These are phyloP conservation scores for Sebastolobus alascanus DNA, from an alignment of 2,797 vertebrate genomes.

Conservation along the genomic window DNA sequence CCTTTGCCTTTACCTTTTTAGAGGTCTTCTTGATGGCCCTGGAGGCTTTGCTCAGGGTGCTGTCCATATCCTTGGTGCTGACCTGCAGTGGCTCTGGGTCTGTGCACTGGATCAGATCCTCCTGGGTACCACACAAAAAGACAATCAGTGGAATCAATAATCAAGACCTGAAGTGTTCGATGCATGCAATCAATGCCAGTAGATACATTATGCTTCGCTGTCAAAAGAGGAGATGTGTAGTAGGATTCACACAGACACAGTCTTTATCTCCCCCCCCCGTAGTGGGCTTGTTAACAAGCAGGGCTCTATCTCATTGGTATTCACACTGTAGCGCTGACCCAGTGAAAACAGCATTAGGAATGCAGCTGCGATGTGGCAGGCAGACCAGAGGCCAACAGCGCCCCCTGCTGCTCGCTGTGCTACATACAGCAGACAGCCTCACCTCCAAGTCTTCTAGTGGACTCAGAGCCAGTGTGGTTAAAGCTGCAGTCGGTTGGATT, in stretches of 20 bases:
- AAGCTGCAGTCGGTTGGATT: no score
- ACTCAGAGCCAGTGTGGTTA: neutral
- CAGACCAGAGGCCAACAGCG: constrained; percentile 61
- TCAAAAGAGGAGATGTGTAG: constrained; percentile 46
- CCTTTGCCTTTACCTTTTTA: constrained; percentile 90
- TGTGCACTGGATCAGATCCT: constrained; percentile 93
- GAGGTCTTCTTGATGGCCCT: constrained; percentile 99
- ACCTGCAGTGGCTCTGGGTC: constrained; percentile 96
- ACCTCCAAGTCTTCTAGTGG: neutral
- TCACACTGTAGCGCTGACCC: constrained; percentile 67
- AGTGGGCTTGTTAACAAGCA: constrained; percentile 65
- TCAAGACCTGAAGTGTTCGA: constrained; percentile 12
- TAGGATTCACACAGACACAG: constrained; percentile 19
- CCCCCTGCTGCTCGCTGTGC: constrained; percentile 74
- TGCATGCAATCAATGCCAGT: constrained; percentile 30
- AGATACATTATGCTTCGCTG: constrained; percentile 46
- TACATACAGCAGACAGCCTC: constrained; percentile 12
- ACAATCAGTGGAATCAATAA: constrained; percentile 17
- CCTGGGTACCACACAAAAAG: constrained; percentile 81
- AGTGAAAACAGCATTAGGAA: constrained; percentile 68
- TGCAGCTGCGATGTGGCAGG: constrained; percentile 55
- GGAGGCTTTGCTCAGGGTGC: constrained; percentile 97
- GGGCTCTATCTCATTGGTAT: constrained; percentile 69
- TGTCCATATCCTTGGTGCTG: constrained; percentile 98
- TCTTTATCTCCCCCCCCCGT: constrained; percentile 52